phyloP scores from a whole-genome alignment of 2,797 vertebrate species.

The Hipposideros larvatus region DNA sequence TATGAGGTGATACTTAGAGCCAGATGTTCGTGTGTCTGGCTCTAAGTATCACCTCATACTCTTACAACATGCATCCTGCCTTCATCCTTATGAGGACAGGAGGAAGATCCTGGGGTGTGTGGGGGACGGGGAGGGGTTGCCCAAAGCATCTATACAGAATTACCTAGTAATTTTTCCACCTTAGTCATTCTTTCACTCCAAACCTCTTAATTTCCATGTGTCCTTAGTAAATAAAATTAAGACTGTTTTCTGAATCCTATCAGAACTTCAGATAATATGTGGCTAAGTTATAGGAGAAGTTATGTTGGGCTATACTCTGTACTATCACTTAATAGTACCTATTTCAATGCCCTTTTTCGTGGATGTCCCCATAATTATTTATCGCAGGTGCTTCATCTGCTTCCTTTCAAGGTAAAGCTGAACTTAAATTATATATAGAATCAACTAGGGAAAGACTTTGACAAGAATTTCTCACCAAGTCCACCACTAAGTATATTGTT shows the following conservation, averaged over 20 bases:
- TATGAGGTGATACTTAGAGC: neutral
- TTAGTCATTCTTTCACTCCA: neutral
- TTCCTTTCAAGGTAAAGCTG: neutral
- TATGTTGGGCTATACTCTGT: neutral
- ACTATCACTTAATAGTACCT: neutral
- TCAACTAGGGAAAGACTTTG: neutral
- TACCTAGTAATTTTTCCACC: neutral
- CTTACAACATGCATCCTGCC: neutral
- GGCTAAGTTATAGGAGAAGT: neutral
- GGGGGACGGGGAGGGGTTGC: neutral
- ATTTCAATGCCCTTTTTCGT: neutral
- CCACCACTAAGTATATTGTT: neutral
- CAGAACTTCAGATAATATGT: neutral
- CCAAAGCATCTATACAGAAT: neutral
- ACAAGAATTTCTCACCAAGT: neutral
- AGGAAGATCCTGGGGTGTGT: neutral
- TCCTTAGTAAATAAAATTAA: slow-evolving; percentile 5
- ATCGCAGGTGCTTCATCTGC: neutral
- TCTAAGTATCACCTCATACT: too few species aligned
- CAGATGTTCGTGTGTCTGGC: neutral
- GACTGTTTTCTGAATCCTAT: neutral
- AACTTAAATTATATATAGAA: neutral
- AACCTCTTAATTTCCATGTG: neutral
- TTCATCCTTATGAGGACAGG: neutral
- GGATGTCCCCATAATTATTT: neutral